Evolutionary conservation across 2,113 vertebrate species (phyloP).

Genomic region (Lichenostomus cassidix): DNA sequence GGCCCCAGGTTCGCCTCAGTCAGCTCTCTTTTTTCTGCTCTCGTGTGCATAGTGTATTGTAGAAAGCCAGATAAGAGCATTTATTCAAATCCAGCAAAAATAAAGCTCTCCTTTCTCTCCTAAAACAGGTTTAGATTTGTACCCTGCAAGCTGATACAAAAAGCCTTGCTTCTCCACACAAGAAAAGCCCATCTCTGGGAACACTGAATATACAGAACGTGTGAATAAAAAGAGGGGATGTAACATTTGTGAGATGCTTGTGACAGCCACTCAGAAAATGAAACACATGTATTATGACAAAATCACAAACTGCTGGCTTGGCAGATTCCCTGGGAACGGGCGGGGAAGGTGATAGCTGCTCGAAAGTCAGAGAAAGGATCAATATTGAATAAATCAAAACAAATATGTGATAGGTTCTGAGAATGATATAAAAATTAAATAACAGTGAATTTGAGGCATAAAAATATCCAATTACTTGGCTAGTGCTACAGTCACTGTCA

Average conservation of each 20-base stretch:
- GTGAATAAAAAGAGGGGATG: constrained; percentile 43
- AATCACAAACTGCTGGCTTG: constrained; percentile 73
- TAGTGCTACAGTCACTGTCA: neutral
- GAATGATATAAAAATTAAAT: constrained; percentile 74
- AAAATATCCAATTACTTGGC: constrained; percentile 59
- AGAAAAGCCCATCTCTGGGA: constrained; percentile 1
- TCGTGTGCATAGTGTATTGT: neutral
- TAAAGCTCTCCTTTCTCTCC: neutral
- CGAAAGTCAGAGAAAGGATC: constrained; percentile 74
- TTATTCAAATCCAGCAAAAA: constrained; percentile 20
- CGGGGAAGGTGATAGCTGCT: constrained; percentile 72
- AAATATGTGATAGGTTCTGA: constrained; percentile 78
- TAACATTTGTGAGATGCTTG: constrained; percentile 62
- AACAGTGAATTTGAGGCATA: constrained; percentile 49
- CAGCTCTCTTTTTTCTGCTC: neutral
- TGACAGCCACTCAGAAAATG: constrained; percentile 53
- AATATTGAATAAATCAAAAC: constrained; percentile 80
- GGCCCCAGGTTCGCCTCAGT: neutral
- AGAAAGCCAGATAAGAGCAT: neutral
- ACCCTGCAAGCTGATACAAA: neutral
- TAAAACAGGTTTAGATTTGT: neutral
- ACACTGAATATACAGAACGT: neutral
- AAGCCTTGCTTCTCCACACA: neutral
- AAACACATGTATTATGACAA: constrained; percentile 73
- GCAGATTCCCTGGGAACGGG: constrained; percentile 71